Percentiles rank a stretch among this genome's conserved stretches.
These are phyloP conservation scores for Drosophila navojoa DNA, from an alignment of 1,140 invertebrate genomes.

Conservation along the genomic window DNA sequence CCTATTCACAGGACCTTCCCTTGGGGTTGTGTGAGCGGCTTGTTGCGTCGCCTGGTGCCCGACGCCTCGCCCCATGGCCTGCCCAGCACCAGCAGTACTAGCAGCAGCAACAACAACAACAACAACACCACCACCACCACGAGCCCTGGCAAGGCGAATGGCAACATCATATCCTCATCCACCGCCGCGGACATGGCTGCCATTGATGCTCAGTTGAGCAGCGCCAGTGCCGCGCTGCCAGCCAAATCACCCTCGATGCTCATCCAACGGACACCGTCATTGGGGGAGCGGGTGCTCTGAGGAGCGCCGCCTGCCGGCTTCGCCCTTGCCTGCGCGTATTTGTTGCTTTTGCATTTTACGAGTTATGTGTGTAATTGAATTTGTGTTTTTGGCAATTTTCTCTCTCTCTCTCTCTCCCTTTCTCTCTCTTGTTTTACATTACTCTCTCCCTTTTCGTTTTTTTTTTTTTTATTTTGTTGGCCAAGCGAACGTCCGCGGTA, in stretches of 20 bases:
- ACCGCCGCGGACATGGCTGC: slow-evolving; percentile 63
- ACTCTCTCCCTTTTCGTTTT: neutral
- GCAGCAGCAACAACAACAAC: neutral
- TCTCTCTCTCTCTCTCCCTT: neutral
- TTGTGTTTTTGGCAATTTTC: slow-evolving; percentile 70
- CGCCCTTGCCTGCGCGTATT: slow-evolving; percentile 9
- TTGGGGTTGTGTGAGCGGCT: slow-evolving; percentile 87
- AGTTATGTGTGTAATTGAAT: slow-evolving; percentile 79
- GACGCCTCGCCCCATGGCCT: slow-evolving; percentile 86
- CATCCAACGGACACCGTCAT: slow-evolving; percentile 78
- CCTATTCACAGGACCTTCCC: slow-evolving; percentile 87
- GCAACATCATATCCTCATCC: slow-evolving; percentile 36
- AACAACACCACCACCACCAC: slow-evolving; percentile 14
- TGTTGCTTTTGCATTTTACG: slow-evolving; percentile 64
- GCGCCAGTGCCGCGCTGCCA: slow-evolving; percentile 63
- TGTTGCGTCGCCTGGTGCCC: slow-evolving; percentile 87
- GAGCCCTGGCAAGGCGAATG: slow-evolving; percentile 6
- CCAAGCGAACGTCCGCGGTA: slow-evolving; percentile 19
- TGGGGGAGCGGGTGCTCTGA: slow-evolving; percentile 82
- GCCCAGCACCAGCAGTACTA: slow-evolving; percentile 50
- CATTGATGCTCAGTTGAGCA: slow-evolving; percentile 65
- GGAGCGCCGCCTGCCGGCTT: neutral
- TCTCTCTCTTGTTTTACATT: neutral
- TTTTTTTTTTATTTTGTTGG: slow-evolving; percentile 11
- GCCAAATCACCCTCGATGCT: slow-evolving; percentile 80